phyloP scores from a whole-genome alignment of 2,113 vertebrate genomes.

The Panthera uncia region DNA sequence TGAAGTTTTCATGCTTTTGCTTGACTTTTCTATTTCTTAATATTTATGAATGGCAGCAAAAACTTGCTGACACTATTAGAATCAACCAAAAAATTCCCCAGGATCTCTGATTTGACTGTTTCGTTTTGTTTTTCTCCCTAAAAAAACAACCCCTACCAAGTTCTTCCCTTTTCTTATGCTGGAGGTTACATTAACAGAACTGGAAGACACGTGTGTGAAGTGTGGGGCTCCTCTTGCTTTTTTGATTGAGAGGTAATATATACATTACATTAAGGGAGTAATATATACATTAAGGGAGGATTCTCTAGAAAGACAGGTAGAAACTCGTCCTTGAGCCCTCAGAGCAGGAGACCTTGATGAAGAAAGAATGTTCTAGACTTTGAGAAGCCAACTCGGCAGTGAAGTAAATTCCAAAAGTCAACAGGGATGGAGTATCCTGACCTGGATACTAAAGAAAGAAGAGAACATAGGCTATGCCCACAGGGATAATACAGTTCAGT shows the following conservation, averaged over 20 bases:
- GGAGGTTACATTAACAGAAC: slow-evolving; percentile 3
- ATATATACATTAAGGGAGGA: neutral
- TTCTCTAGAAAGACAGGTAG: neutral
- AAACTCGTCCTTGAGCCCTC: neutral
- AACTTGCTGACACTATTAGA: slow-evolving; percentile 51
- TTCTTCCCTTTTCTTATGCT: neutral
- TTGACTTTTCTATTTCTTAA: slow-evolving; percentile 62
- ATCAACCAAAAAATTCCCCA: slow-evolving; percentile 17
- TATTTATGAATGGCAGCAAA: slow-evolving; percentile 61
- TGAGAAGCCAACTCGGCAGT: neutral
- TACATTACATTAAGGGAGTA: neutral
- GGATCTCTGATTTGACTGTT: neutral
- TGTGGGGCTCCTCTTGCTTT: neutral
- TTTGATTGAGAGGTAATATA: neutral
- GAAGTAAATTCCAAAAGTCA: neutral
- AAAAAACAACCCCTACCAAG: neutral
- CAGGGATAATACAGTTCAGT: neutral
- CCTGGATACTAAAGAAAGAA: neutral
- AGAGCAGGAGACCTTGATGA: neutral
- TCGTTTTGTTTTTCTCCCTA: neutral
- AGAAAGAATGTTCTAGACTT: neutral
- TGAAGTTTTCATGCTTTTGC: slow-evolving; percentile 61
- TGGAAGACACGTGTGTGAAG: neutral
- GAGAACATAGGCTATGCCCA: neutral
- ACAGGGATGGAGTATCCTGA: neutral